Evolutionary conservation across 1,140 invertebrate species (phyloP).

Genomic region (Cyphomyrmex costatus): DNA sequence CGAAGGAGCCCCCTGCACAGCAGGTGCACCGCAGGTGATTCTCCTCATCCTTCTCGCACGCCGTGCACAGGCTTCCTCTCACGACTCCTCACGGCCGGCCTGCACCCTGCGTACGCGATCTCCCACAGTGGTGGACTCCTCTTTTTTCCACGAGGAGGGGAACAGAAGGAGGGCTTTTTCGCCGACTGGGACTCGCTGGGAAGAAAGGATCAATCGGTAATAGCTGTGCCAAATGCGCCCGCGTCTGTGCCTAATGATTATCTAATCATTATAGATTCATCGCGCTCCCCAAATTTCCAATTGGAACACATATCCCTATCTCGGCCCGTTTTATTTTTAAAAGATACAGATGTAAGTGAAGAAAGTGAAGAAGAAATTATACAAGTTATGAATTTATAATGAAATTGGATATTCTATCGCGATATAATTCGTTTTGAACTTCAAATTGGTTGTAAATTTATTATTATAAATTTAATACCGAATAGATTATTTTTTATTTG

Average conservation of each 20-base stretch:
- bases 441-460: neutral
- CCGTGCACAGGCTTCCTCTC: slow-evolving; percentile 69
- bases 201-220: slow-evolving; percentile 52
- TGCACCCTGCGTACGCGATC: slow-evolving; percentile 76
- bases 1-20: slow-evolving; percentile 80
- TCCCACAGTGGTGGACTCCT: slow-evolving; percentile 74
- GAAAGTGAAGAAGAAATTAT: neutral
- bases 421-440: neutral
- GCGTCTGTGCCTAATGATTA: slow-evolving; percentile 42
- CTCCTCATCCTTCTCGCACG: slow-evolving; percentile 71
- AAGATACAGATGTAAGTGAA: neutral
- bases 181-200: slow-evolving; percentile 19
- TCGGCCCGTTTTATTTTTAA: neutral
- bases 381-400: neutral
- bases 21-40: slow-evolving; percentile 81
- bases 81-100: slow-evolving; percentile 58
- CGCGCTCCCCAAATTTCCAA: slow-evolving; percentile 3
- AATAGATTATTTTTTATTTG: neutral
- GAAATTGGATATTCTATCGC: neutral
- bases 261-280: slow-evolving; percentile 43
- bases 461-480: neutral
- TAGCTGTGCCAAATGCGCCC: slow-evolving; percentile 46
- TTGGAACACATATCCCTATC: neutral
- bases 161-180: slow-evolving; percentile 65
- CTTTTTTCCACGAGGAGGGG: slow-evolving; percentile 61